phyloP scores from a whole-genome alignment of 2,113 vertebrate genomes.

The Callaeas wilsoni region DNA sequence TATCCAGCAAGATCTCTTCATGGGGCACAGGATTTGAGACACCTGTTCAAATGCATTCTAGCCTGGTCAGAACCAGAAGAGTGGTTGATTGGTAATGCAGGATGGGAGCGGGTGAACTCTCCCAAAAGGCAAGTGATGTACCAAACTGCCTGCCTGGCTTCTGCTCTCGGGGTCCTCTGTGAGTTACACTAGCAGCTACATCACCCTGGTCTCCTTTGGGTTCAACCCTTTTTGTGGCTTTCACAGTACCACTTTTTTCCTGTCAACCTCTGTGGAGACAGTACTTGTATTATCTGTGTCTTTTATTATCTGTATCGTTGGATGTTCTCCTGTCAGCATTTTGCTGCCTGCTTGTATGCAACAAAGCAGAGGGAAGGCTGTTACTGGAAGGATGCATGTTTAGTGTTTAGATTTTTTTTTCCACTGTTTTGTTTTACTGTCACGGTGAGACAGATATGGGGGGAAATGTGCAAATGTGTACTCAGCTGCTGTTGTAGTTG shows the following conservation, averaged over 20 bases:
- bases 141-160: background rate
- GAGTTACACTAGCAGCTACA: background rate
- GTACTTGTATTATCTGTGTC: background rate
- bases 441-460: background rate
- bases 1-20: background rate
- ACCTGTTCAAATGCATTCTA: background rate
- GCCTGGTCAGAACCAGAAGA: background rate
- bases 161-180: background rate
- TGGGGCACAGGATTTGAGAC: background rate
- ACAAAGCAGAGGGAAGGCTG: background rate
- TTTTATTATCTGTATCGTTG: rapidly evolving
- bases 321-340: background rate
- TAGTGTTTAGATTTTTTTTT: background rate
- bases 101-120: background rate
- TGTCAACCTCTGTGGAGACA: background rate
- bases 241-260: background rate
- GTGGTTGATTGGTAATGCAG: background rate
- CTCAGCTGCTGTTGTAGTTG: background rate
- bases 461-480: background rate
- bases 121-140: background rate
- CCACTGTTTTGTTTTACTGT: background rate
- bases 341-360: background rate
- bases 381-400: background rate
- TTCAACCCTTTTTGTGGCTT: background rate
- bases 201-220: background rate